phyloP scores from a whole-genome alignment of 2,888 invertebrate genomes.

The Eupithecia abbreviata region DNA sequence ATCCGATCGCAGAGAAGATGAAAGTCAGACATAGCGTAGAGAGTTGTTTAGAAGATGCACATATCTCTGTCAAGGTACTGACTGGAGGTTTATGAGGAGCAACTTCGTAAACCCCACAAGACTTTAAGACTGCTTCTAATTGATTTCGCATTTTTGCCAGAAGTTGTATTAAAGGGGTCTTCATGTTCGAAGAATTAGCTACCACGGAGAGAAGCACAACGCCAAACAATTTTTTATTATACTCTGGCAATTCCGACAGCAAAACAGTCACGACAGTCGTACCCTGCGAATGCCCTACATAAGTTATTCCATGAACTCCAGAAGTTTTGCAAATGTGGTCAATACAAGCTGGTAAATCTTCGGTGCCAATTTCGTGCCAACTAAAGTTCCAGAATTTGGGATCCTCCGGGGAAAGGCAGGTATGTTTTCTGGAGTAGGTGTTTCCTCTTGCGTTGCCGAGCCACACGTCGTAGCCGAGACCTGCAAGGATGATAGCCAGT shows the following conservation, averaged over 20 bases:
- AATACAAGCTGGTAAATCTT: conserved; percentile 1
- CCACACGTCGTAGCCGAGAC: background rate
- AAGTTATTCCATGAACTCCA: background rate
- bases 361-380: background rate
- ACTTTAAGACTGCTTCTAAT: background rate
- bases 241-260: conserved; percentile 2
- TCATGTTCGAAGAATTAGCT: background rate
- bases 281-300: conserved; percentile 1
- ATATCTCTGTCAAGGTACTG: background rate
- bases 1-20: background rate
- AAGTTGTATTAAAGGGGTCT: background rate
- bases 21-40: background rate
- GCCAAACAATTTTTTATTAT: conserved; percentile 7
- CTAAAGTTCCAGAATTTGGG: conserved; percentile 5
- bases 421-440: conserved; percentile 1
- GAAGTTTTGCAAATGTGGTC: background rate
- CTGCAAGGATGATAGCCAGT: background rate
- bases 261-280: background rate
- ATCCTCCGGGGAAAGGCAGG: background rate
- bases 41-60: background rate
- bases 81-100: background rate
- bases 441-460: conserved; percentile 6
- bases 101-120: background rate
- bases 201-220: background rate
- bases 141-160: background rate